phyloP scores from a whole-genome alignment of 2,888 invertebrate genomes.

The Spisula subtruncata region DNA sequence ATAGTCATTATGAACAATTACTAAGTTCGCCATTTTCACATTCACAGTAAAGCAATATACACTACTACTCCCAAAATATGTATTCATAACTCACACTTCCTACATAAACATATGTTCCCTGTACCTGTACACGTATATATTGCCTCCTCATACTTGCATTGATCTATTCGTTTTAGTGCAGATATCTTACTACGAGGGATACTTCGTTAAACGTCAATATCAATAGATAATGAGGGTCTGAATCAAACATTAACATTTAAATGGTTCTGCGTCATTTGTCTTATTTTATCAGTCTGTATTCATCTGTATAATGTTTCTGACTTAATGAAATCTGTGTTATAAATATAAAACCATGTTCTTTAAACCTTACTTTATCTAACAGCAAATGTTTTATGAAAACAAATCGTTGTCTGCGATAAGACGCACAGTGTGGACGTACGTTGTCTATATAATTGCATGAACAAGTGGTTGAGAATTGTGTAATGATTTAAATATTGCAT shows the following conservation, averaged over 20 bases:
- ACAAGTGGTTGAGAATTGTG: background rate
- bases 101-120: too few relatives aligned
- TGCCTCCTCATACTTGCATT: too few relatives aligned
- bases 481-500: too few relatives aligned
- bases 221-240: background rate
- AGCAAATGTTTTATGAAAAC: constrained; percentile 8
- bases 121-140: too few relatives aligned
- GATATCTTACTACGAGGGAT: too few relatives aligned
- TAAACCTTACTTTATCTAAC: background rate
- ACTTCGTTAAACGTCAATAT: background rate
- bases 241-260: background rate
- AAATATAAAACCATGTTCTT: background rate
- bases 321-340: background rate
- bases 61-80: too few relatives aligned
- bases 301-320: background rate
- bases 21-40: too few relatives aligned
- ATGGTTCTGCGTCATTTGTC: background rate
- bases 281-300: background rate
- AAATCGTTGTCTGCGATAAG: background rate
- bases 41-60: too few relatives aligned
- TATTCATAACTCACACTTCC: too few relatives aligned
- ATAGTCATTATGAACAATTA: too few relatives aligned
- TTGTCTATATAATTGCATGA: background rate
- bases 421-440: background rate
- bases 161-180: too few relatives aligned